Evolutionary conservation across 2,113 vertebrate genomes (phyloP).

Genomic region (Cochlearius cochlearius): DNA sequence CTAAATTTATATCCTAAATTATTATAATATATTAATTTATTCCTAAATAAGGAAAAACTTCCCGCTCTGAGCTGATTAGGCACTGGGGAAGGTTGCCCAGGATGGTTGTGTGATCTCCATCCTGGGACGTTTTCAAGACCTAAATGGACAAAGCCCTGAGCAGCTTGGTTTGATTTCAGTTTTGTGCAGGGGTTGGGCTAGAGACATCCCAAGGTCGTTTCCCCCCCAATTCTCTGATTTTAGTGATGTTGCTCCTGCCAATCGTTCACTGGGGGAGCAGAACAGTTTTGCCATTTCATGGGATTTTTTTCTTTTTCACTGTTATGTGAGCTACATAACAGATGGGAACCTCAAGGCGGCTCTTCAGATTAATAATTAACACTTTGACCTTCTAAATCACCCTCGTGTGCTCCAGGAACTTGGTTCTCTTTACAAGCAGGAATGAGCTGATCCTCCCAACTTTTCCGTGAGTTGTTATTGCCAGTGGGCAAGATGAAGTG

Average conservation of each 20-base stretch:
- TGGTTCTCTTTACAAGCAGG: not conserved
- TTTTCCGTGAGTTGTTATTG: not conserved
- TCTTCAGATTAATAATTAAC: conserved; percentile 37
- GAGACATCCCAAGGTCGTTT: not conserved
- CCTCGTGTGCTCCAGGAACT: not conserved
- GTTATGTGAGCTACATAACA: not conserved
- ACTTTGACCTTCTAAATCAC: not conserved
- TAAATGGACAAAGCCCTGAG: not conserved
- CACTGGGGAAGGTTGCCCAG: not conserved
- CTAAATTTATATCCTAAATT: too few species aligned
- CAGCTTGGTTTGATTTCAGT: not conserved
- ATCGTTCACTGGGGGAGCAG: not conserved
- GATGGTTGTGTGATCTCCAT: not conserved
- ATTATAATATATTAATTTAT: too few species aligned
- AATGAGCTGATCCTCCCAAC: not conserved
- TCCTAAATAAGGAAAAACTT: not conserved
- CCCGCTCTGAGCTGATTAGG: not conserved
- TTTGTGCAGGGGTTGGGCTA: not conserved
- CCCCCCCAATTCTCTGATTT: not conserved
- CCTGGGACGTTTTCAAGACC: not conserved
- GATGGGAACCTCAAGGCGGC: not conserved
- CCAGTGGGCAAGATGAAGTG: not conserved
- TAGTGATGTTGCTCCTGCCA: not conserved
- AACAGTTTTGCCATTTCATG: not conserved
- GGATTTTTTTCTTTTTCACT: not conserved